Conservation (phyloP, 53 echinoderm and acorn worm species). For the Holothuria scabra region DNA sequence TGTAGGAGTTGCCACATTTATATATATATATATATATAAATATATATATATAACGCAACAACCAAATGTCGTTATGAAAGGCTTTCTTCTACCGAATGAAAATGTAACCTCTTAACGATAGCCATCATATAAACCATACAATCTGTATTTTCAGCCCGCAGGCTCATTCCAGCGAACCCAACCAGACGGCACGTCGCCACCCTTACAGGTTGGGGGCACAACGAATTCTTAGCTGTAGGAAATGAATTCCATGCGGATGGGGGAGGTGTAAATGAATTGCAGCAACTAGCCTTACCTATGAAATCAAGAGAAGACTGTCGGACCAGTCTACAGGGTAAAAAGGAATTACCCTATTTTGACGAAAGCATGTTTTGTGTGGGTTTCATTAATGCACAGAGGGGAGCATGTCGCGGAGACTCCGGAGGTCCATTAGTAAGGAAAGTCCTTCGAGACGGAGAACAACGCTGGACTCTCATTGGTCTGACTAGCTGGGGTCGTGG, state of each 20-base stretch:
- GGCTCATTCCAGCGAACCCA: too few relatives aligned
- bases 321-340: neutral
- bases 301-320: neutral
- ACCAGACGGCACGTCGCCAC: neutral
- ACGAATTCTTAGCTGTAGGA: neutral
- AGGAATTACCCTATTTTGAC: neutral
- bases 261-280: neutral
- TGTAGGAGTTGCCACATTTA: too few relatives aligned
- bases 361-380: slow-evolving; percentile 27
- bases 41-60: too few relatives aligned
- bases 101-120: too few relatives aligned
- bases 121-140: too few relatives aligned
- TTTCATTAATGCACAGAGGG: neutral
- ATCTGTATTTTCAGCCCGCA: too few relatives aligned
- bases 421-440: slow-evolving; percentile 24
- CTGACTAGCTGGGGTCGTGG: slow-evolving; percentile 32
- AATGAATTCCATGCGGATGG: neutral
- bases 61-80: too few relatives aligned
- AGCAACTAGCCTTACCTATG: neutral
- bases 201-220: slow-evolving; percentile 26
- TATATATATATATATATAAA: too few relatives aligned
- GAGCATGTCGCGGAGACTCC: neutral
- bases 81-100: too few relatives aligned
- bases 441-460: neutral
- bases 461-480: slow-evolving; percentile 26